phyloP scores from a whole-genome alignment of 1,140 invertebrate genomes.

The Nasonia vitripennis region DNA sequence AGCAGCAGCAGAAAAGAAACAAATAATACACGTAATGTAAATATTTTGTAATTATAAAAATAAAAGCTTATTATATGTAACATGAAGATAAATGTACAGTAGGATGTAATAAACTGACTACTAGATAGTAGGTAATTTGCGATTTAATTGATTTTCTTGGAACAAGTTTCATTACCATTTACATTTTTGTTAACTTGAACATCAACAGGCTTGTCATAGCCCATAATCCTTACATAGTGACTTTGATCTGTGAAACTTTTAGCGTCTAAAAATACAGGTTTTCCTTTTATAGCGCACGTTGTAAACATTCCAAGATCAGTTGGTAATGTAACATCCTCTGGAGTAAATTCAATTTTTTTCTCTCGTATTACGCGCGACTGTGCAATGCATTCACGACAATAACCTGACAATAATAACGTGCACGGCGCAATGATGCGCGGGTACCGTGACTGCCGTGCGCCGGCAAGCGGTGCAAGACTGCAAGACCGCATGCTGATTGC shows the following conservation, averaged over 20 bases:
- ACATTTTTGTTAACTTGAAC: slow-evolving; percentile 74
- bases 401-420: no score
- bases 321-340: slow-evolving; percentile 85
- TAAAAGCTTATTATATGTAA: slow-evolving; percentile 35
- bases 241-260: slow-evolving; percentile 78
- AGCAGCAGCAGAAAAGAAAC: no score
- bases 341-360: slow-evolving; percentile 77
- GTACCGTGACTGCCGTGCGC: no score
- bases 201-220: slow-evolving; percentile 92
- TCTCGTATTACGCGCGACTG: no score
- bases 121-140: neutral
- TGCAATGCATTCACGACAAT: no score
- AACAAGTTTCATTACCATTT: neutral
- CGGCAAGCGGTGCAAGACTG: no score
- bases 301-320: slow-evolving; percentile 89
- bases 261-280: slow-evolving; percentile 86
- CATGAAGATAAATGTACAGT: slow-evolving; percentile 43
- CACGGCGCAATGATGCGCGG: no score
- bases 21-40: slow-evolving; percentile 54
- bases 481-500: no score
- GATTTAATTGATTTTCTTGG: slow-evolving; percentile 47
- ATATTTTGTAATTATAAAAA: slow-evolving; percentile 64
- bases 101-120: slow-evolving; percentile 56
- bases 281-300: slow-evolving; percentile 81
- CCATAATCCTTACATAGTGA: slow-evolving; percentile 91